Base-by-base conservation (phyloP, 1,140 invertebrate species). In the Galendromus occidentalis region DNA sequence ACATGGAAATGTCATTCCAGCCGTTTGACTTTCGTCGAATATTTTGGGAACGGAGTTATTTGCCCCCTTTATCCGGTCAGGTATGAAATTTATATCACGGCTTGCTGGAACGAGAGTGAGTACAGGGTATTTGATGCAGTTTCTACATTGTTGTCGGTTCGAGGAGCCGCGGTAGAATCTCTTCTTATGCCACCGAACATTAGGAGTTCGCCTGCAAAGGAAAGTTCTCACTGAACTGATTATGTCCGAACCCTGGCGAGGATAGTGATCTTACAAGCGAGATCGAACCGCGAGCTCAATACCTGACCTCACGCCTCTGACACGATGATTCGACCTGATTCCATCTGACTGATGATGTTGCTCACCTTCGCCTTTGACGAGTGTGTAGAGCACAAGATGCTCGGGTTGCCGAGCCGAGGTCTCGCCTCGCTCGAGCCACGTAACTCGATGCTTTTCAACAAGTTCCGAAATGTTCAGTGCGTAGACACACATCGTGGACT, bases 321-420 rank as follows among this genome's bases (percentile, higher is more conserved):
- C 42, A 44, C 14, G n/a, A 44, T n/a, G n/a, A n/a, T 14, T 44
- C 42, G 12, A 14, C 14, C 12, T n/a, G 14, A 44, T 12, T 12
- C n/a, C 12, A n/a, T 44, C 14, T 44, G n/a, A 12, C 12, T n/a
- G n/a, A 44, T n/a, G 14, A 44, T 12, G 12, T 44, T 44, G n/a
- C n/a, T 12, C 14, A 59, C 51, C 51, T 25, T 59, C 25, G 14
- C 51, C 51, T 59, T 59, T 59, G 51, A 59, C 51, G 51, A 59
- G 51, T 59, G 51, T 59, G 22, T 59, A 59, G 14, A 59, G 51
- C 17, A 59, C 51, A 25, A 59, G 51, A 59, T 59, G 22, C 51
- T 59, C 51, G 51, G 51, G 51, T 33, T 25, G 51, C 2, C 51
- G 51, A 1, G 25, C 22, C 22, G 51, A 25, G 6, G 51, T 33